Evolutionary conservation across 2,113 vertebrate species (phyloP), one percentile per base, ranked within the genome.

Genomic region (Pterocles orientalis): DNA sequence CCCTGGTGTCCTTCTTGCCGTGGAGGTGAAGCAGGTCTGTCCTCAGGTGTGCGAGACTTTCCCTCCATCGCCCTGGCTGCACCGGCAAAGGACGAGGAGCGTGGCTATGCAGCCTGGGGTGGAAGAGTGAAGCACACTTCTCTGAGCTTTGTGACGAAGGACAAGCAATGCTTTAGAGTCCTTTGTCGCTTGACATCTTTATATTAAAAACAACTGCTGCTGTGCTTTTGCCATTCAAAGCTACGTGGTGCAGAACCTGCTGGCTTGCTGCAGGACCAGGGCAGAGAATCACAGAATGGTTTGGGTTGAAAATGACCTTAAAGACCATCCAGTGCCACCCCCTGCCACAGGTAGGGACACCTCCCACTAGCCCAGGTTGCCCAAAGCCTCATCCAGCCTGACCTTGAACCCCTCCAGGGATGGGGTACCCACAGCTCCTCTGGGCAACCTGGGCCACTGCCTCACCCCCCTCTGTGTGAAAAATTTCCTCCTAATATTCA

Each of bases 61-160:
- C 43, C 45, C 57, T 80, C 54, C 68, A 47, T 39, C 75, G 33
- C n/a, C 53, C 9, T 25, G 34, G 69, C 53, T 43, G 41, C 45
- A 18, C 50, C 7, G 7, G 81, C 24, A 87, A 71, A 89, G 53
- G 62, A 82, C 18, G 47, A 79, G 50, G 53, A 79, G 50, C 3
- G 25, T 92, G 92, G 85, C 94, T 85, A 69, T 92, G 96, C 92
- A 90, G 71, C 92, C 92, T 73, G 21, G 21, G 65, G 53, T 3
- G 36, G 90, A 43, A 90, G 70, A 76, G n/a, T 1, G 28, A 88
- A 86, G 71, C 1, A 0, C 24, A 36, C 66, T 82, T 93, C 75
- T 56, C 53, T 61, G 61, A 93, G 92, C 79, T 87, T 79, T 88
- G 24, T 36, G 25, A 76, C 41, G 48, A 90, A 90, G 33, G 28